These are phyloP conservation scores for Hoplodrina ambigua DNA, from an alignment of 2,888 invertebrate species.

Conservation along the genomic window DNA sequence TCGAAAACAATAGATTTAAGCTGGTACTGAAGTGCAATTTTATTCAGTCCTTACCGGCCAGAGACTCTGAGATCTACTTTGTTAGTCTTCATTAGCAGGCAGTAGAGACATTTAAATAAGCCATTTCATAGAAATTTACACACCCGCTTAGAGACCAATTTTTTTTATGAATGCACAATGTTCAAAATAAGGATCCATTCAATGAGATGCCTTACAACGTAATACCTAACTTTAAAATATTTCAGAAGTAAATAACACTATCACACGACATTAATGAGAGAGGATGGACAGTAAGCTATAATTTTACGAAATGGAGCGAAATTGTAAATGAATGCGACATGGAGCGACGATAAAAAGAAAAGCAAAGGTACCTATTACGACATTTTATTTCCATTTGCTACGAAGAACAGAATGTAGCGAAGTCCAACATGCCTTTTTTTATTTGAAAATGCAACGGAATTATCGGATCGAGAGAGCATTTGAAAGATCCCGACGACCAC, in stretches of 20 bases:
- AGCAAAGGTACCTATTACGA: constrained; percentile 19
- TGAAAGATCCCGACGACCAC: constrained; percentile 48
- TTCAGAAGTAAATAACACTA: background rate
- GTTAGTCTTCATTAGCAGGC: too few relatives aligned
- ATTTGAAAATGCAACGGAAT: constrained; percentile 43
- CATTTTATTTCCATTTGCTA: constrained; percentile 40
- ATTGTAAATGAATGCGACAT: constrained; percentile 49
- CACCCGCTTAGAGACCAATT: too few relatives aligned
- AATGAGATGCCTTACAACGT: too few relatives aligned
- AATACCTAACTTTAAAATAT: background rate
- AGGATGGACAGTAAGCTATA: constrained; percentile 13
- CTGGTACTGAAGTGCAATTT: too few relatives aligned
- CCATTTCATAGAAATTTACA: too few relatives aligned
- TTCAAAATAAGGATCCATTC: too few relatives aligned
- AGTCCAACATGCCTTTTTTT: constrained; percentile 35
- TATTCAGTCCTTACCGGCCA: too few relatives aligned
- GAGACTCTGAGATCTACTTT: too few relatives aligned
- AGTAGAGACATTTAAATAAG: too few relatives aligned
- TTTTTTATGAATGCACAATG: too few relatives aligned
- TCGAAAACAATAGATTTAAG: too few relatives aligned
- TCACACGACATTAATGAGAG: constrained; percentile 2
- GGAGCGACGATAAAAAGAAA: constrained; percentile 33
- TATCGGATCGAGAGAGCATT: constrained; percentile 51
- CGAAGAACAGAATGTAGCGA: constrained; percentile 34
- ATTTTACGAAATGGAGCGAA: constrained; percentile 48